phyloP scores from a whole-genome alignment of 2,113 vertebrate species.

The Amphiprion percula region DNA sequence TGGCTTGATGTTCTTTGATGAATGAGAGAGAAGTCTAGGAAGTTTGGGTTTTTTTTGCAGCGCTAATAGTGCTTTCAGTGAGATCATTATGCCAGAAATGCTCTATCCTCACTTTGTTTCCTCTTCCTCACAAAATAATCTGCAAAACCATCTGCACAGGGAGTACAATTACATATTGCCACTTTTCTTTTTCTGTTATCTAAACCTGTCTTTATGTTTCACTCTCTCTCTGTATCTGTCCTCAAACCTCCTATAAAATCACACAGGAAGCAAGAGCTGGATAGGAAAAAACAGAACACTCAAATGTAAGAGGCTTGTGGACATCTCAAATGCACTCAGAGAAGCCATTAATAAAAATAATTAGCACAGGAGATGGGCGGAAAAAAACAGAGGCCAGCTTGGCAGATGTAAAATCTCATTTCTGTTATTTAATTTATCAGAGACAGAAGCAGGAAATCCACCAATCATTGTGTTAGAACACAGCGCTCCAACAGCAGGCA shows the following conservation, averaged over 20 bases:
- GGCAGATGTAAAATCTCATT: conserved; percentile 83
- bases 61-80: conserved; percentile 69
- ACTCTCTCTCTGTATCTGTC: conserved; percentile 48
- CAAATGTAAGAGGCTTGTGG: conserved; percentile 73
- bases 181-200: conserved; percentile 59
- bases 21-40: conserved; percentile 32
- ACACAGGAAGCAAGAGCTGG: conserved; percentile 63
- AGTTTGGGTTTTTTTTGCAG: conserved; percentile 21
- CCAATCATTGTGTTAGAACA: conserved; percentile 72
- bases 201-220: conserved; percentile 59
- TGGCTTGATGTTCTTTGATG: conserved; percentile 47
- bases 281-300: conserved; percentile 67
- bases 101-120: conserved; percentile 53
- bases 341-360: conserved; percentile 83
- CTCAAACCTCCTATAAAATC: conserved; percentile 59
- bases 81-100: conserved; percentile 63
- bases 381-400: conserved; percentile 62
- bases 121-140: conserved; percentile 62
- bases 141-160: conserved; percentile 60
- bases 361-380: conserved; percentile 77
- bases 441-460: conserved; percentile 76
- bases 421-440: conserved; percentile 81
- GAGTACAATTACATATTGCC: conserved; percentile 68
- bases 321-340: conserved; percentile 81
- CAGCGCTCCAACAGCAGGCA: conserved; percentile 64